phyloP scores from a whole-genome alignment of 2,113 vertebrate genomes.

The Malurus melanocephalus region DNA sequence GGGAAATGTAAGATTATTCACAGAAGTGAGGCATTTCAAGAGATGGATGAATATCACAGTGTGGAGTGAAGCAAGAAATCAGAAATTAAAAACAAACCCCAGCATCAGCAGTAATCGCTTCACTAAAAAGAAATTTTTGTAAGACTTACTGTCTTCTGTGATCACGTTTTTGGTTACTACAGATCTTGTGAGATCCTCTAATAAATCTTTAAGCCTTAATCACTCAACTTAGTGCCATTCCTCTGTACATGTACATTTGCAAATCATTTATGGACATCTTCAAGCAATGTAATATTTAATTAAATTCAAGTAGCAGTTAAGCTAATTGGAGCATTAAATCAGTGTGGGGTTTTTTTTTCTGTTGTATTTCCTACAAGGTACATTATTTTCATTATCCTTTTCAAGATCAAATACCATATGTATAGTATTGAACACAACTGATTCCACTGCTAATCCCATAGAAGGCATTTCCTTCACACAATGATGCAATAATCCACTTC shows the following conservation, averaged over 20 bases:
- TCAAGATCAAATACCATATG: neutral
- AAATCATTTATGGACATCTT: neutral
- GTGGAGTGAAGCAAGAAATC: neutral
- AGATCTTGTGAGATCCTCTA: neutral
- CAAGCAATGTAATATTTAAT: constrained; percentile 7
- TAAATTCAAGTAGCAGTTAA: constrained; percentile 5
- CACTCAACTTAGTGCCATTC: neutral
- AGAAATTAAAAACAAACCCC: neutral
- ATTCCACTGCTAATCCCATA: neutral
- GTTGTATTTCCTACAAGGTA: neutral
- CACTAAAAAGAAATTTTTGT: neutral
- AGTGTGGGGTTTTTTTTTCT: neutral
- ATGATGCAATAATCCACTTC: neutral
- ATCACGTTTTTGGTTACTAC: neutral
- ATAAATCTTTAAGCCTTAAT: constrained; percentile 1
- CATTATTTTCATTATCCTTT: neutral
- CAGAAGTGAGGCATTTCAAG: neutral
- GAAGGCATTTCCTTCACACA: neutral
- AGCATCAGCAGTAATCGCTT: neutral
- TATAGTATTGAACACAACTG: neutral
- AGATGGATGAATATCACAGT: neutral
- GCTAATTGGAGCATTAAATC: constrained; percentile 1
- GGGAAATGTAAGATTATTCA: neutral
- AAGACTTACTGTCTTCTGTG: neutral
- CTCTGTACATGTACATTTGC: neutral